Evolutionary conservation across 2,797 vertebrate genomes (phyloP), one percentile per base, ranked within the genome.

Genomic region (Mycteria americana): DNA sequence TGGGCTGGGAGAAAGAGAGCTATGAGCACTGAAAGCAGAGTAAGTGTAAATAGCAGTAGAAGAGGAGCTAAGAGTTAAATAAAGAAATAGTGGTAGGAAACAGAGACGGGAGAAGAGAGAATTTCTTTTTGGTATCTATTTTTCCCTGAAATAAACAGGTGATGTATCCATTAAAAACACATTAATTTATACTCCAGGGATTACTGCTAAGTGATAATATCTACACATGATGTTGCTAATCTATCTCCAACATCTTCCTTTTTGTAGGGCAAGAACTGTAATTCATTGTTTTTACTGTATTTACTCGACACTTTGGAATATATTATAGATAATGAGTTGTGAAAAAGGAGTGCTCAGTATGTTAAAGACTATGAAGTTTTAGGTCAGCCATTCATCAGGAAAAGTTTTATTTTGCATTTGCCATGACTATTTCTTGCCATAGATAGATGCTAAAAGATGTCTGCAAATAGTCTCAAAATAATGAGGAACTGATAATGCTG

Each of bases 391-490:
- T 41, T 97, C 51, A n/a, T 60, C 6, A 60, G 70, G 28, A 62
- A 83, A 89, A 85, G 92, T 73, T 89, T 65, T 81, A 57, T 85
- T 90, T 91, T 91, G 31, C 53, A 43, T 92, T 93, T 85, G 13
- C 46, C 18, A 9, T 67, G 10, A 56, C 21, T 94, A 43, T 59
- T 93, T 82, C 28, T 93, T 81, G 33, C 28, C 64, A 18, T 31
- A 94, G 45, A 46, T 80, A 21, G 31, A 63, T 57, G n/a, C 37
- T 74, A 65, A 82, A 85, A 76, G 28, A 45, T 30, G 35, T 46
- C 79, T 77, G 86, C 80, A 93, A 81, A 85, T 19, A 88, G 63
- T 77, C 80, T 95, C 28, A 95, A 94, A 96, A 97, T 96, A 97
- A 97, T 92, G 67, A 96, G 90, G 48, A 82, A 41, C 18, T 48